Percentiles rank a stretch among this genome's conserved stretches.
Conservation (phyloP, 1,140 invertebrate species). For the Neodiprion virginianus region DNA sequence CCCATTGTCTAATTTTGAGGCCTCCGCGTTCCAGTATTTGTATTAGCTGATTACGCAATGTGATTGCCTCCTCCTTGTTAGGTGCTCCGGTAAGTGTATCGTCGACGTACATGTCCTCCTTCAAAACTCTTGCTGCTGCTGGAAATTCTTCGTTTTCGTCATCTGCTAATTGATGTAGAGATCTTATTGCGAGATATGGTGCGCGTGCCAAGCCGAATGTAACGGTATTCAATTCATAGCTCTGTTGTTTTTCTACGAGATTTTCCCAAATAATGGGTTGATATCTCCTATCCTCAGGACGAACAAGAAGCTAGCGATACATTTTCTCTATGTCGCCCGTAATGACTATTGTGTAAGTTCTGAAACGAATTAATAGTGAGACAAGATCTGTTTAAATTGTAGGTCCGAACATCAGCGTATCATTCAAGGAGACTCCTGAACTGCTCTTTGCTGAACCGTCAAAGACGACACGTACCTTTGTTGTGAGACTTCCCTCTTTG, state of each 20-base stretch:
- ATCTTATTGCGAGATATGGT: slow-evolving; percentile 37
- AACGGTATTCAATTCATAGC: slow-evolving; percentile 39
- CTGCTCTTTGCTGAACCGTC: slow-evolving; percentile 42
- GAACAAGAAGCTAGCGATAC: slow-evolving; percentile 49
- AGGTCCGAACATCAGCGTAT: slow-evolving; percentile 32
- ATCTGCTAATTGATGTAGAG: slow-evolving; percentile 38
- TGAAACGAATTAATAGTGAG: slow-evolving; percentile 34
- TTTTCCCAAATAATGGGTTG: slow-evolving; percentile 47
- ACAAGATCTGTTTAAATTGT: slow-evolving; percentile 24
- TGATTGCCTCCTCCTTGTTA: slow-evolving; percentile 37
- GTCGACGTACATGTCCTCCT: slow-evolving; percentile 56
- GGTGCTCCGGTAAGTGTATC: slow-evolving; percentile 51
- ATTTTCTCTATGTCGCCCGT: slow-evolving; percentile 55
- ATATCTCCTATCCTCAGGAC: slow-evolving; percentile 36
- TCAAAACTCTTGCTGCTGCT: slow-evolving; percentile 31
- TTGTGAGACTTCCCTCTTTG: slow-evolving; percentile 40
- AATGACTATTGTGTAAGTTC: slow-evolving; percentile 37
- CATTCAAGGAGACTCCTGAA: slow-evolving; percentile 39
- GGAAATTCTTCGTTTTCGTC: slow-evolving; percentile 38
- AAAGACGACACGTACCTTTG: slow-evolving; percentile 48
- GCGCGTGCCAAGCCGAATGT: slow-evolving; percentile 54
- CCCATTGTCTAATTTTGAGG: slow-evolving; percentile 43
- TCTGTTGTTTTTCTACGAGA: slow-evolving; percentile 15
- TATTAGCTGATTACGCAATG: slow-evolving; percentile 34
- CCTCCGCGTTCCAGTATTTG: slow-evolving; percentile 33